Evolutionary conservation across 2,888 invertebrate species (phyloP), one percentile per base, ranked within the genome.

Genomic region (Creontiades dilutus): DNA sequence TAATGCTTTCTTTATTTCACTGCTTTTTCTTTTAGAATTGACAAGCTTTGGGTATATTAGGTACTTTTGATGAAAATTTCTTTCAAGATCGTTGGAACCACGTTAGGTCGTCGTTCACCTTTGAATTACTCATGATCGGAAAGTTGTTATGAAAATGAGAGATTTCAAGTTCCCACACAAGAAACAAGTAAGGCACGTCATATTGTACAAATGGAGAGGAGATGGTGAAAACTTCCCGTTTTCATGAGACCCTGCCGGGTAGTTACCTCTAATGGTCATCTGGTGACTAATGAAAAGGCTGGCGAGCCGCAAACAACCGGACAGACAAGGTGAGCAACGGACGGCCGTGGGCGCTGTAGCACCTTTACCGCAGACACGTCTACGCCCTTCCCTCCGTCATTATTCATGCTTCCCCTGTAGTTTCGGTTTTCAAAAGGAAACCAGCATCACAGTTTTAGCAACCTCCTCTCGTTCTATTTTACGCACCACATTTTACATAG

Each of bases 261-360:
- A 78, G 78, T 78, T 78, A 47, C 78, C 78, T n/a, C 78, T 78
- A 78, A 78, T 78, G 78, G 78, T 78, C 78, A 46, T 78, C 78
- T 46, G 78, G 78, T 78, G 78, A 78, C 78, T 78, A 78, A 78
- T 78, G 78, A 78, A 78, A 76, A 78, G 78, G 78, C 47, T 78
- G 78, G 78, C 78, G 46, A 78, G 78, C 78, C 78, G 78, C 78
- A 78, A 78, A 78, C 78, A 78, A 78, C 78, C 78, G 68, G 78
- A 78, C 78, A 78, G 78, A 78, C 78, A 46, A 78, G 78, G 78
- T 46, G 46, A 19, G 76, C 28, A 37, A 37, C 76, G 76, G 27
- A 76, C n/a, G 57, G 68, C 68, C 27, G 68, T 23, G 68, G 68
- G 68, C 23, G 27, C 68, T 68, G 23, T 52, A 52, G 11, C 75